Base-by-base conservation (phyloP, 2,888 invertebrate genomes). In the Galerucella calmariensis region DNA sequence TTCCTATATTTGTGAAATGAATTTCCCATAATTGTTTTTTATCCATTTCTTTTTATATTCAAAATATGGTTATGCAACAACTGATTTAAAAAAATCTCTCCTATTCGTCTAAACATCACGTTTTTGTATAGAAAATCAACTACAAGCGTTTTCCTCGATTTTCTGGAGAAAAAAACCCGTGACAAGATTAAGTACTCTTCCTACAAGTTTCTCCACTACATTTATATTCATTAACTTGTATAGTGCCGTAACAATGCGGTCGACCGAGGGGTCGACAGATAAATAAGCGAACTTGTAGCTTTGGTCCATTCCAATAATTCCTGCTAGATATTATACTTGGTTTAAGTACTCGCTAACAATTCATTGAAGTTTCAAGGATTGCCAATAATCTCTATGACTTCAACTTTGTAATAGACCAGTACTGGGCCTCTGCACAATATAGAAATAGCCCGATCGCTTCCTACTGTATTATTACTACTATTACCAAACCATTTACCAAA, bases 201-300 rank as follows among this genome's bases (percentile, higher is more conserved):
- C 59, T 35, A 48, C n/a, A 72, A 75, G 68, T 72, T 69, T 58
- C 75, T 75, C 76, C 73, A 84, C 82, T 84, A 83, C 85, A 85
- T 85, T 85, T 85, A 84, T 85, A 85, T 85, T 85, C 85, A 85
- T 85, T 85, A 85, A 82, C 81, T 79, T 62, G 80, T 83, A 20
- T 16, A 83, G 84, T 83, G 81, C 83, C 84, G 80, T 83, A 84
- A 85, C 84, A 84, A 82, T 83, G 85, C 83, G 85, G 85, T 85
- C 84, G 84, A 85, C 85, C 85, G 83, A 82, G 82, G 83, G 77
- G 75, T 75, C 77, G 72, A 73, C 74, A 27, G 56, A 68, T 75
- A 65, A 72, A 63, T 67, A 70, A 70, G 69, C 69, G 72, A 70
- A 75, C 72, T 72, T 67, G 69, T 69, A 35, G 69, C 69, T 69